phyloP scores from a whole-genome alignment of 2,113 vertebrate genomes.

The Phylloscopus trochilus region DNA sequence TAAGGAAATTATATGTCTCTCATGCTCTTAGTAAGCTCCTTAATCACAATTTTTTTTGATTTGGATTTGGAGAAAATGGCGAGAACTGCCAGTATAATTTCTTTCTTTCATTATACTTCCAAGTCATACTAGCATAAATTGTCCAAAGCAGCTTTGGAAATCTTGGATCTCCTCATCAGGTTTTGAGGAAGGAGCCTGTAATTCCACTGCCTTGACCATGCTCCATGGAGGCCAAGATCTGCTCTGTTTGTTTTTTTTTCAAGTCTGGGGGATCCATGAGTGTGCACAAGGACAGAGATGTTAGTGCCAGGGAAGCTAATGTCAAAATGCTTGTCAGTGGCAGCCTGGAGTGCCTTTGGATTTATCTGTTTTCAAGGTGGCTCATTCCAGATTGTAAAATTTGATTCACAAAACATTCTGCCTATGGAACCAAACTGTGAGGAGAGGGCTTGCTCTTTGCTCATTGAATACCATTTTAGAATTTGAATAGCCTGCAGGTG shows the following conservation, averaged over 20 bases:
- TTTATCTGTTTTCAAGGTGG: background rate
- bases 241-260: background rate
- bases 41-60: background rate
- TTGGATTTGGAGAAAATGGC: background rate
- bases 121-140: background rate
- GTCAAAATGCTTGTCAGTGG: background rate
- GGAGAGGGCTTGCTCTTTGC: background rate
- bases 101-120: background rate
- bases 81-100: background rate
- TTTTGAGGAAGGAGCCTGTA: background rate
- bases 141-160: background rate
- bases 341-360: background rate
- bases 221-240: background rate
- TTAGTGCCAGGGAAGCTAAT: background rate
- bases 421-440: background rate
- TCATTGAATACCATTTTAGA: background rate
- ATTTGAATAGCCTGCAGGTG: background rate
- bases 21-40: fast-evolving
- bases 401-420: background rate
- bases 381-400: background rate
- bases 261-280: fast-evolving
- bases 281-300: background rate
- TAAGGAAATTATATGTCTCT: background rate
- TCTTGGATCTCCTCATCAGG: background rate
- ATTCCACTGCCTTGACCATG: fast-evolving